These are phyloP conservation scores for Endotricha flammealis DNA, from an alignment of 2,888 invertebrate species.

Conservation along the genomic window DNA sequence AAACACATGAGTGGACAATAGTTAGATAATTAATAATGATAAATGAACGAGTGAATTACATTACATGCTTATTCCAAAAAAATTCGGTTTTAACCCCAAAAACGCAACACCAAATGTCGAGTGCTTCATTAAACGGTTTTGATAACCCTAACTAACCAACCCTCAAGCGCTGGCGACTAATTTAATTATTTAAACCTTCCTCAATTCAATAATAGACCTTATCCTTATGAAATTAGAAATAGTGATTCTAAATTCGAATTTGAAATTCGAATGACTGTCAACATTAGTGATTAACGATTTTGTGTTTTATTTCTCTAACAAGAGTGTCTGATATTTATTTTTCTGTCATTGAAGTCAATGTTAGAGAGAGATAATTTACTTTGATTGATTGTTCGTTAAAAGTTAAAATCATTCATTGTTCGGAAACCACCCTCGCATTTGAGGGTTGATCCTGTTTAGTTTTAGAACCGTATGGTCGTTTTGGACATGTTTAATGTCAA, in stretches of 20 bases:
- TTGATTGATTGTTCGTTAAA: conserved; percentile 10
- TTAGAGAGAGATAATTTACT: conserved; percentile 1
- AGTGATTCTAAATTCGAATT: no score
- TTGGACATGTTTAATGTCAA: no score
- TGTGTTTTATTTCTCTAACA: no score
- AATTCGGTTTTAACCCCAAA: conserved; percentile 4
- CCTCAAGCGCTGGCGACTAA: conserved; percentile 6
- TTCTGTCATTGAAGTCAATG: background rate
- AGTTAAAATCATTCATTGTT: conserved; percentile 10
- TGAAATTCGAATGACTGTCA: no score
- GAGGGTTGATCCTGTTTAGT: background rate
- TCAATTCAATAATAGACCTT: conserved; percentile 2
- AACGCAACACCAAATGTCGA: conserved; percentile 2
- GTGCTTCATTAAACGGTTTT: background rate
- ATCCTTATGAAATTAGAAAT: background rate
- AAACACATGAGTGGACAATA: no score
- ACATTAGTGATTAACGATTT: no score
- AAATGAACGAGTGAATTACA: no score
- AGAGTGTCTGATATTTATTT: no score
- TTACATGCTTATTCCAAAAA: no score
- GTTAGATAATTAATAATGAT: no score
- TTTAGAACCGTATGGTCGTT: conserved; percentile 3
- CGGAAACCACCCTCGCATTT: background rate
- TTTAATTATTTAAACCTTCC: conserved; percentile 5
- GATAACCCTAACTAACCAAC: conserved; percentile 4